Evolutionary conservation across 2,888 invertebrate species (phyloP).

Genomic region (Apamea sordens): DNA sequence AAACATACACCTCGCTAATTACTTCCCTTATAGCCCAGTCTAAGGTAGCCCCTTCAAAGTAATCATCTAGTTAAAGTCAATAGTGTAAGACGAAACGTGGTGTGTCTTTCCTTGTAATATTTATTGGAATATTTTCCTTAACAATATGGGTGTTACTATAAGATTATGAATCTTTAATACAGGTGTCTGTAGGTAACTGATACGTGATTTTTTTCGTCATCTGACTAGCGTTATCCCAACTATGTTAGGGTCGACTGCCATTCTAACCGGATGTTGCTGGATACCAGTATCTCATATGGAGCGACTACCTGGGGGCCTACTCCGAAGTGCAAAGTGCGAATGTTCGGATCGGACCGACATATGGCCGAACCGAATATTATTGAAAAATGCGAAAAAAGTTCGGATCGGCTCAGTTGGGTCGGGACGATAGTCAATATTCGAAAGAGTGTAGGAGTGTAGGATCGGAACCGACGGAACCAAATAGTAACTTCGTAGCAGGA

Average conservation of each 20-base stretch:
- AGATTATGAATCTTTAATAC: not conserved
- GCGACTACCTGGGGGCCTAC: too few relatives aligned
- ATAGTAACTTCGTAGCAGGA: too few relatives aligned
- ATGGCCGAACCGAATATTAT: too few relatives aligned
- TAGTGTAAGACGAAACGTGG: constrained; percentile 34
- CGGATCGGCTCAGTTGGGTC: too few relatives aligned
- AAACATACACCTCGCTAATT: constrained; percentile 33
- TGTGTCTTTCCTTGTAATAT: constrained; percentile 17
- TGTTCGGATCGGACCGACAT: too few relatives aligned
- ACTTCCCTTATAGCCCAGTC: not conserved
- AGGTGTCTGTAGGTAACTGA: not conserved
- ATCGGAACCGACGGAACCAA: too few relatives aligned
- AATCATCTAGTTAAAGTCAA: constrained; percentile 39
- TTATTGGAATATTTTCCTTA: constrained; percentile 35
- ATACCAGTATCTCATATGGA: not conserved
- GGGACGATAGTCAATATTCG: too few relatives aligned
- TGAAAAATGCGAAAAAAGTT: too few relatives aligned
- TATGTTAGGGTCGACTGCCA: not conserved
- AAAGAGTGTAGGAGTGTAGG: too few relatives aligned
- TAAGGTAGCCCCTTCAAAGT: constrained; percentile 19
- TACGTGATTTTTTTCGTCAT: not conserved
- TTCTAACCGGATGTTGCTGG: not conserved
- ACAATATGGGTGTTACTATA: not conserved
- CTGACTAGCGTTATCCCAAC: not conserved
- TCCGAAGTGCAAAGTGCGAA: too few relatives aligned